These are phyloP conservation scores for Callyntrura guangdongensis DNA, from an alignment of 2,888 invertebrate genomes.

Conservation along the genomic window DNA sequence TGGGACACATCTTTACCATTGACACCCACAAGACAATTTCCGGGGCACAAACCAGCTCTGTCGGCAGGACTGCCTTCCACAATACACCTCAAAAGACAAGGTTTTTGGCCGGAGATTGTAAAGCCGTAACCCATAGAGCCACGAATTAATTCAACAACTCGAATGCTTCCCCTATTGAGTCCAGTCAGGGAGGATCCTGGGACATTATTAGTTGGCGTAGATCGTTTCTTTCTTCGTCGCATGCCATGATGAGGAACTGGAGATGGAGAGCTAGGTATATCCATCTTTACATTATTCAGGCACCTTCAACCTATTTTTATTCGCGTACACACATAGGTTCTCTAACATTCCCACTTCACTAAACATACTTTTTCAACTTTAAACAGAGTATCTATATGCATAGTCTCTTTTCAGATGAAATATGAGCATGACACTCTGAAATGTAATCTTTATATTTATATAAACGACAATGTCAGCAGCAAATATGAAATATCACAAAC, in stretches of 20 bases:
- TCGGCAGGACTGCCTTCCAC: slow-evolving; percentile 96
- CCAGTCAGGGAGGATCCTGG: slow-evolving; percentile 83
- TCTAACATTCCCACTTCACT: background rate
- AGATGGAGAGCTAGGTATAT: slow-evolving; percentile 81
- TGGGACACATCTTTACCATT: slow-evolving; percentile 97
- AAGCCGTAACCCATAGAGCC: slow-evolving; percentile 98
- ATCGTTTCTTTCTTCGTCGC: slow-evolving; percentile 81
- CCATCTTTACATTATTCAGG: slow-evolving; percentile 74
- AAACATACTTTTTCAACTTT: background rate
- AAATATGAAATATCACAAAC: no score
- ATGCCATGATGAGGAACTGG: slow-evolving; percentile 80
- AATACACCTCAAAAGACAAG: slow-evolving; percentile 97
- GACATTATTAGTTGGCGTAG: slow-evolving; percentile 79
- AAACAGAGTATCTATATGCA: background rate
- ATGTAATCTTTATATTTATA: no score
- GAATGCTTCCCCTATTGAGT: slow-evolving; percentile 87
- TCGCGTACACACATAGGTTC: background rate
- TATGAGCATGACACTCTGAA: no score
- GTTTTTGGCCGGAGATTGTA: slow-evolving; percentile 98
- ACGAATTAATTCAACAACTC: slow-evolving; percentile 94
- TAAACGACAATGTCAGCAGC: no score
- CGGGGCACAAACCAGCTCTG: slow-evolving; percentile 94
- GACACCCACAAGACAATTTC: slow-evolving; percentile 96
- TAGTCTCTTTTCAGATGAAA: no score
- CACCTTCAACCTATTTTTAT: slow-evolving; percentile 13